Evolutionary conservation across 2,888 invertebrate genomes (phyloP), one percentile per base, ranked within the genome.

Genomic region (Pantelozetes paolii): DNA sequence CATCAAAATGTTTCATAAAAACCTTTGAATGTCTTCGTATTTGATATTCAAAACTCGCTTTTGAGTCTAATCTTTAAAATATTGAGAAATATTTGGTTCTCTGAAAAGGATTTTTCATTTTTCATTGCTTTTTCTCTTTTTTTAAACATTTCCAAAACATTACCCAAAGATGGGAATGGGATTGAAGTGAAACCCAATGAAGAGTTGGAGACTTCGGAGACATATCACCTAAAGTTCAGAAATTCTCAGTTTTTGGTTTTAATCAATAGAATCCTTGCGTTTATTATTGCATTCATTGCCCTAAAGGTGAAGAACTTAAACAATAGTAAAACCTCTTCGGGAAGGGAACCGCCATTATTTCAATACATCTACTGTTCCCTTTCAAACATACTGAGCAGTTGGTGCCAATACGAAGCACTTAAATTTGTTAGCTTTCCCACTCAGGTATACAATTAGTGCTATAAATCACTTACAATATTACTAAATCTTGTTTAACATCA

Each of bases 371-470:
- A 90, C 85, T 94, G 96, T 81, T 94, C 97, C 3, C 89, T 99
- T 80, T 94, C 96, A 20, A 99, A 99, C 83, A 92, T 98, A 77
- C 88, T 99, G 87, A 96, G 96, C 82, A 95, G 96, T 69, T 99
- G 98, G 98, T 98, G 95, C 83, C 99, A 99, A 84, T 99, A 99
- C 82, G 99, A 99, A 84, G 98, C 98, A 28, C 86, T 99, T 64
- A 98, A 98, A 83, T 99, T 91, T 83, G 94, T 99, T 80, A 95
- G 92, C 81, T 99, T 99, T 82, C 98, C 98, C 1, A 94, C 96
- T 69, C 97, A 98, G 87, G 94, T 92, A 78, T 79, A 79, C 40
- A 80, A 3, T 50, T 74, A 2, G 75, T 42, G 20, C 20, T 30
- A 62, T 30, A 50, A 11, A 70, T 48, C 45, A 62, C 26, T 45